Base-by-base conservation (phyloP, 2,797 vertebrate genomes). In the Syndactyla subalaris region DNA sequence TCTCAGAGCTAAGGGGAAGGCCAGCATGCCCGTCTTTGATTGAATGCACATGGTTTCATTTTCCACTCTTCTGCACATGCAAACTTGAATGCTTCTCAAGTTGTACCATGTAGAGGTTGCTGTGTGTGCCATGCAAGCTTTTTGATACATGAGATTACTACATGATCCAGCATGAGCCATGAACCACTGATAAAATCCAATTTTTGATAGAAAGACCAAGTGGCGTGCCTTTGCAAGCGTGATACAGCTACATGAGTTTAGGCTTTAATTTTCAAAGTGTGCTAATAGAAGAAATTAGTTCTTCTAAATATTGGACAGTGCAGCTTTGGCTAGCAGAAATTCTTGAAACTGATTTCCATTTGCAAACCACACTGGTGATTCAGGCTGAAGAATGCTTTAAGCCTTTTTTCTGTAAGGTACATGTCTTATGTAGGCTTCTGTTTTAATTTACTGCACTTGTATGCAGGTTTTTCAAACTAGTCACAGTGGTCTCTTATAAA, bases 361-460 rank as follows among this genome's bases (percentile, higher is more conserved):
- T 95, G 61, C 36, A 93, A 93, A 96, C 88, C 74, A 86, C 84
- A 82, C 52, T 84, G 29, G 74, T 96, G 91, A 96, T 82, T 96
- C 89, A 93, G 81, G 90, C 65, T 71, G 89, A 96, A 93, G 88
- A 96, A 67, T 88, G 87, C 55, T 94, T 67, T 85, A 83, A 91
- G 83, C 46, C 78, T 93, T 97, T 97, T 89, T 77, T 96, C 92
- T 95, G 73, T 83, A 92, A 96, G 80, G 90, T 95, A 92, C 59
- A 85, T 7, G 17, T 85, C 87, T 92, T 95, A 93, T 39, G 76
- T 61, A 93, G 79, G 94, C 72, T 93, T 96, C 96, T 94, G 94
- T 80, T 96, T 97, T 96, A 97, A 95, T 96, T 96, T 96, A 96
- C 92, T 96, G 79, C 91, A 77, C 52, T 95, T 87, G 59, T 83